phyloP scores from a whole-genome alignment of 92 coral and sea anemone species.

The Epizoanthus scotinus region DNA sequence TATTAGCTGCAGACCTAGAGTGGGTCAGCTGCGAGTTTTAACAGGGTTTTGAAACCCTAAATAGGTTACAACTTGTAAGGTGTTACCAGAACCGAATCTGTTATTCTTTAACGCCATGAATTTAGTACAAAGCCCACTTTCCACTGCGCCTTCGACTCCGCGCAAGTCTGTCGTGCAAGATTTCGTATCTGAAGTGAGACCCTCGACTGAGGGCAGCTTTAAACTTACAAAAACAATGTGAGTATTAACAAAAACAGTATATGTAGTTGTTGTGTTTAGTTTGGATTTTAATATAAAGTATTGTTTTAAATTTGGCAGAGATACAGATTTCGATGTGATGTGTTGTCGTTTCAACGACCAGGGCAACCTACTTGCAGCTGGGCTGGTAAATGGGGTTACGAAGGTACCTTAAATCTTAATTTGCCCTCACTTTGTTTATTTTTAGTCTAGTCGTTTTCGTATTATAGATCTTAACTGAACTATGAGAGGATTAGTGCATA shows the following conservation, averaged over 20 bases:
- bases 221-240: constrained; percentile 72
- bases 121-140: constrained; percentile 86
- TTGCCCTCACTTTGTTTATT: no score
- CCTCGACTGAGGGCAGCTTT: constrained; percentile 81
- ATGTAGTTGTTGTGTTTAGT: no score
- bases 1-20: no score
- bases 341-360: constrained; percentile 94
- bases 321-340: constrained; percentile 93
- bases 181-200: constrained; percentile 48
- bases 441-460: not conserved
- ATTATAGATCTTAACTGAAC: not conserved
- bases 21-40: not conserved
- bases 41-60: not conserved
- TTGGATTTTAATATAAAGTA: not conserved
- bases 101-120: constrained; percentile 58
- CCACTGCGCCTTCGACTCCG: constrained; percentile 70
- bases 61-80: not conserved
- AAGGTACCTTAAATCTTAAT: no score
- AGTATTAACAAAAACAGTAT: constrained; percentile 14
- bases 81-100: not conserved
- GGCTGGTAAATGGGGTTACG: constrained; percentile 84
- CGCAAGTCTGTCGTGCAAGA: constrained; percentile 57
- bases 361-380: constrained; percentile 89
- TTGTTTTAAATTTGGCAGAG: constrained; percentile 50
- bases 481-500: not conserved